Percentiles rank a stretch among this genome's conserved stretches.
phyloP scores from a whole-genome alignment of 2,888 invertebrate genomes.

The Stenurella melanura region DNA sequence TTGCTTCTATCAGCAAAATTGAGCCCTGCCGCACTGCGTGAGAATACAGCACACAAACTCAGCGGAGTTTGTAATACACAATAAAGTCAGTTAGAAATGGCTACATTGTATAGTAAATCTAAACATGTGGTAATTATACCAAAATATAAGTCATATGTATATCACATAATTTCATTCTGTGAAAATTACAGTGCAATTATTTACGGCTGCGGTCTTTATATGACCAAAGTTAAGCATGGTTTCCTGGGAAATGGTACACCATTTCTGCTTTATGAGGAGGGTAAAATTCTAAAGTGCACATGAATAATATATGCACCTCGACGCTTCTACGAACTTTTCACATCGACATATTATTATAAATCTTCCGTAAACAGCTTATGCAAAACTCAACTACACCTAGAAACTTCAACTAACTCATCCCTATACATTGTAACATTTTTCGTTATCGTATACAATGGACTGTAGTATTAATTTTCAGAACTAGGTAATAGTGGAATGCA shows the following conservation, averaged over 20 bases:
- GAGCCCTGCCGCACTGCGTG: too few relatives aligned
- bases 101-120: too few relatives aligned
- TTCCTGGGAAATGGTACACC: constrained; percentile 10
- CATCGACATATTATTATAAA: background rate
- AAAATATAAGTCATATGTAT: background rate
- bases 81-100: too few relatives aligned
- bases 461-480: too few relatives aligned
- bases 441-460: background rate
- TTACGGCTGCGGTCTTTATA: background rate
- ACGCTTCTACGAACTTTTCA: constrained; percentile 2
- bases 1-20: too few relatives aligned
- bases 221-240: constrained; percentile 4
- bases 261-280: constrained; percentile 6
- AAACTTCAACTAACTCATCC: background rate
- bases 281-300: background rate
- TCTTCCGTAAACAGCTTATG: background rate
- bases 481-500: too few relatives aligned
- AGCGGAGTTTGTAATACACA: too few relatives aligned
- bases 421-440: background rate
- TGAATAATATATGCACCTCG: constrained; percentile 17
- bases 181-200: background rate
- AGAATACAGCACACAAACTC: too few relatives aligned
- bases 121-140: too few relatives aligned
- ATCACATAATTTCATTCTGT: background rate
- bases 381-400: constrained; percentile 1